Base-by-base conservation (phyloP, 2,797 vertebrate species). In the Clamator glandarius region DNA sequence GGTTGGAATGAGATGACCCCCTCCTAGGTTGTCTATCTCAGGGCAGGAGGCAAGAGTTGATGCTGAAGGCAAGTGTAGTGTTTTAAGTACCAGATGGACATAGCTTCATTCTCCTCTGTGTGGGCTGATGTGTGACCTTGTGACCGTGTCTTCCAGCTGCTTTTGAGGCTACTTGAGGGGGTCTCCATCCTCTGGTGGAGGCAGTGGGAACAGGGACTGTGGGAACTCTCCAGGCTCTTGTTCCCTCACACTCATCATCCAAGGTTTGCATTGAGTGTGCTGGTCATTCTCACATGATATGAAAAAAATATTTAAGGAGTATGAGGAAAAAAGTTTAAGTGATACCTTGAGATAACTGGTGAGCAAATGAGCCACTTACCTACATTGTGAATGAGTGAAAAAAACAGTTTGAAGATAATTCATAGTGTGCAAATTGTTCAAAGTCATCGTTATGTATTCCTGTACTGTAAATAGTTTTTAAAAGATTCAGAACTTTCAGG, bases 71-170 rank as follows among this genome's bases (percentile, higher is more conserved):
- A n/a, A n/a, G n/a, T n/a, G n/a, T n/a, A n/a, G n/a, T n/a, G n/a
- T n/a, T n/a, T n/a, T n/a, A n/a, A n/a, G n/a, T n/a, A n/a, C n/a
- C n/a, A n/a, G n/a, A n/a, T n/a, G n/a, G n/a, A n/a, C 8, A 58
- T 5, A 51, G 9, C 4, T 25, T 15, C 8, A 1, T 31, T 59
- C 4, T 88, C 16, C 26, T 80, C n/a, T 1, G 0, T 10, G 11
- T 14, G 19, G 28, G 12, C 42, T 29, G 25, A 5, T 20, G 25
- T 52, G 23, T n/a, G 6, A 46, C n/a, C 62, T 5, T 33, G 21
- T 58, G 33, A 48, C 57, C 15, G 23, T 0, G 0, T 59, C 41
- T 70, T 64, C 29, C n/a, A 70, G 41, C 12, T 70, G 4, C 7
- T 61, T 84, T 66, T 3, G 4, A 72, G 42, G 25, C 9, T 36